phyloP scores from a whole-genome alignment of 2,113 vertebrate species.

The Scytalopus superciliaris region DNA sequence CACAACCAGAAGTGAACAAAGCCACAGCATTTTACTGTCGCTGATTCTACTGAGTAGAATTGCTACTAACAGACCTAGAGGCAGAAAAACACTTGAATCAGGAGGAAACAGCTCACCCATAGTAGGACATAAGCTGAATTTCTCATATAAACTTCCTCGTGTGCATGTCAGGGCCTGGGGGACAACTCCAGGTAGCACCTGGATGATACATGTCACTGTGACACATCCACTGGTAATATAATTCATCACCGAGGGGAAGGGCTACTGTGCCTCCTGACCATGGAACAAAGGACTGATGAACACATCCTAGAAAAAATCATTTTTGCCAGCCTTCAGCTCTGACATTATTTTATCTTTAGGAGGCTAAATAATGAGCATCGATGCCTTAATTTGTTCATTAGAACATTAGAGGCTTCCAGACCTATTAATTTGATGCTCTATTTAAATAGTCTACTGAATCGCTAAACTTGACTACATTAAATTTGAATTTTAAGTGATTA shows the following conservation, averaged over 20 bases:
- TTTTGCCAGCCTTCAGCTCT: conserved; percentile 33
- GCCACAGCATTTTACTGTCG: not conserved
- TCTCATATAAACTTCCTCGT: not conserved
- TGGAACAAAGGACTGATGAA: conserved; percentile 25
- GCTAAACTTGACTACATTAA: conserved; percentile 53
- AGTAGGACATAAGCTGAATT: not conserved
- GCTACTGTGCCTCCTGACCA: not conserved
- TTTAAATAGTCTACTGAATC: conserved; percentile 49
- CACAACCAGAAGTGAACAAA: not conserved
- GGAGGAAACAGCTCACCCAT: conserved; percentile 10
- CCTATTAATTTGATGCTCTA: conserved; percentile 55
- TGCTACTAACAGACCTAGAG: not conserved
- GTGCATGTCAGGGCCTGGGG: not conserved
- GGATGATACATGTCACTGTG: not conserved
- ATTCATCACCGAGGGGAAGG: not conserved
- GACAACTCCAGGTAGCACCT: not conserved
- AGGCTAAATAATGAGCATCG: conserved; percentile 63
- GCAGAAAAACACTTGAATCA: not conserved
- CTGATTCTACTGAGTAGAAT: not conserved
- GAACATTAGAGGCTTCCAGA: conserved; percentile 53
- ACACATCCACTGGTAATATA: not conserved
- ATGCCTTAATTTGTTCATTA: conserved; percentile 63
- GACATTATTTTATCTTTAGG: conserved; percentile 59
- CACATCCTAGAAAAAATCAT: not conserved
- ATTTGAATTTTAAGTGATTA: conserved; percentile 64